Base-by-base conservation (phyloP, 1,140 invertebrate genomes). In the Zaprionus ornatus region DNA sequence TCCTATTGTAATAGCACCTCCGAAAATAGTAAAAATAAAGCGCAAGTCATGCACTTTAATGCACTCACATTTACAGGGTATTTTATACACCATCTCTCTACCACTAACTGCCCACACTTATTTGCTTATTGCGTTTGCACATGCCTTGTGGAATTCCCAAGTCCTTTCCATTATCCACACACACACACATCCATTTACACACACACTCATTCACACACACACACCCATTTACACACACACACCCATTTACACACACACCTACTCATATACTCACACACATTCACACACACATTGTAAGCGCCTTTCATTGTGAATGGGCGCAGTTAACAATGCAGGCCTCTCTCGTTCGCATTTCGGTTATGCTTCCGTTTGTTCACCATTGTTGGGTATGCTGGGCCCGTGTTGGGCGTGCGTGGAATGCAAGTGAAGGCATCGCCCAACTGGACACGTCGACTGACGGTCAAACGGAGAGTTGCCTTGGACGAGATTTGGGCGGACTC, bases 281-380 rank as follows among this genome's bases (percentile, higher is more conserved):
- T 45, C 25, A 40, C 37, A 45, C 15, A 27, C 15, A 59, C 25
- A 54, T 37, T 61, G 45, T 10, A 61, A 21, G 21, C 55, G 27
- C 21, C 29, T 59, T 23, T 54, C 52, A 55, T 62, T 37, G 50
- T 29, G 37, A 37, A 37, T 61, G 65, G 21, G 15, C 12, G 23
- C 5, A 62, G 52, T 54, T 62, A 70, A 63, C 40, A 69, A 62
- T 68, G 42, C 27, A 48, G n/a, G 55, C 29, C 45, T 29, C 40
- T 45, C 40, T 68, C 27, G n/a, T 61, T 54, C 45, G 17, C 32
- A 21, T 35, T 45, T 70, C 25, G 23, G n/a, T n/a, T 64, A 29
- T 21, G 70, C 21, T 70, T 75, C 42, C 67, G 57, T 62, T 72
- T 21, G 25, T 19, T 37, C 37, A 62, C 35, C 54, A 35, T 61